Evolutionary conservation across 2,888 invertebrate genomes (phyloP), one percentile per base, ranked within the genome.

Genomic region (Scaptomyza caliginosa): DNA sequence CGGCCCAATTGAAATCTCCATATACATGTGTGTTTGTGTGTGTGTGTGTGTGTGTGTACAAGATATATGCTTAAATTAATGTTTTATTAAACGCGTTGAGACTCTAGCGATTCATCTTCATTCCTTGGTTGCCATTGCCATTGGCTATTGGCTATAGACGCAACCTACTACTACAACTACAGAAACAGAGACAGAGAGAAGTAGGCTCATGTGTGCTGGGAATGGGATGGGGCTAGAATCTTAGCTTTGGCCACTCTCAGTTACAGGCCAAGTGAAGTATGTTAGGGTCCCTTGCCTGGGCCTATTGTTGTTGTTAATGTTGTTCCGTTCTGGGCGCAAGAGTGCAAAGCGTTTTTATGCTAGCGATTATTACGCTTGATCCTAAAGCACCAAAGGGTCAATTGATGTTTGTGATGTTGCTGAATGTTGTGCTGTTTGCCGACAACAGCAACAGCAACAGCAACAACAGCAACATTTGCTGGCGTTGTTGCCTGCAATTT

Each of bases 281-380:
- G 70, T 56, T 70, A 30, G 11, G 67, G 54, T 67, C 55, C 63
- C 63, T 74, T 63, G 54, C 49, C 49, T 51, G 54, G 40, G 36
- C 46, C 38, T 26, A 34, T 52, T 30, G 23, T 21, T 49, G 21
- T 24, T 59, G 48, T 8, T 54, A 26, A 32, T 32, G 26, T 43
- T 21, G 34, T 60, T 70, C 42, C 46, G 56, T 67, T 60, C 71
- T 72, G 74, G 68, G 74, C 71, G 71, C 71, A 72, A 72, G 75
- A 88, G 88, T 88, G 89, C 81, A 88, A 88, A 88, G 85, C 84
- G 81, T 72, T 78, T 88, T 88, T 88, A 88, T 89, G 89, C 79
- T 70, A 77, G 89, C 89, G 88, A 89, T 88, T 88, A 88, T 88
- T 89, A 88, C 89, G 89, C 89, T 89, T 88, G 88, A 89, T 88